These are phyloP conservation scores for Enhydra lutris DNA, from an alignment of 2,113 vertebrate species.

Conservation along the genomic window DNA sequence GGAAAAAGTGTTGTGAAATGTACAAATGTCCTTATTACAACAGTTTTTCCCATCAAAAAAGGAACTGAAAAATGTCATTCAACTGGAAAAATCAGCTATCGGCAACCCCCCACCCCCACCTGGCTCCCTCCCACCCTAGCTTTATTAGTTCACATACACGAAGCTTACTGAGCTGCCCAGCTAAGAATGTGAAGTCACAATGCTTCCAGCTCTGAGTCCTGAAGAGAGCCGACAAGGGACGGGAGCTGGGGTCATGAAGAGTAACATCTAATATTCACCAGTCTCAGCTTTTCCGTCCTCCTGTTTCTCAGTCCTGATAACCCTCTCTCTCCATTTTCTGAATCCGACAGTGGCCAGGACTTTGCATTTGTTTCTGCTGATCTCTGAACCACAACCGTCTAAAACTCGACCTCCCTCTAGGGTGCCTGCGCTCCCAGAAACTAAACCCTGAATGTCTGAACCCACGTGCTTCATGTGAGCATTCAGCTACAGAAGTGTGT, in stretches of 20 bases:
- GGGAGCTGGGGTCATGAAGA: neutral
- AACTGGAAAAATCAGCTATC: neutral
- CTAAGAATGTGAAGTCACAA: neutral
- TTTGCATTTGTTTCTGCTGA: neutral
- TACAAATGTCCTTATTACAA: neutral
- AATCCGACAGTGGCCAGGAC: neutral
- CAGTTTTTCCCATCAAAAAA: neutral
- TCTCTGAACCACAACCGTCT: neutral
- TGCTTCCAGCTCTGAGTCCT: neutral
- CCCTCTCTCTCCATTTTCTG: neutral
- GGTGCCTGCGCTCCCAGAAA: neutral
- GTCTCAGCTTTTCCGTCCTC: neutral
- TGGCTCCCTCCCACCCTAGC: rapidly evolving
- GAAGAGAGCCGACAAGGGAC: neutral
- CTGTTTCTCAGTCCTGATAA: neutral
- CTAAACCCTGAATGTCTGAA: neutral
- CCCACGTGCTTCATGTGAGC: neutral
- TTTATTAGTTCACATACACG: neutral
- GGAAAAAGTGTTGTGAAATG: neutral
- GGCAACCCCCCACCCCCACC: no score
- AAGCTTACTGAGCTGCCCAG: neutral
- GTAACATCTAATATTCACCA: neutral
- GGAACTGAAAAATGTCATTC: neutral
- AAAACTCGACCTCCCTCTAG: neutral
- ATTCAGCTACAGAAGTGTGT: neutral